Percentiles rank a stretch among this genome's conserved stretches.
phyloP scores from a whole-genome alignment of 2,797 vertebrate species.

The Trachops cirrhosus region DNA sequence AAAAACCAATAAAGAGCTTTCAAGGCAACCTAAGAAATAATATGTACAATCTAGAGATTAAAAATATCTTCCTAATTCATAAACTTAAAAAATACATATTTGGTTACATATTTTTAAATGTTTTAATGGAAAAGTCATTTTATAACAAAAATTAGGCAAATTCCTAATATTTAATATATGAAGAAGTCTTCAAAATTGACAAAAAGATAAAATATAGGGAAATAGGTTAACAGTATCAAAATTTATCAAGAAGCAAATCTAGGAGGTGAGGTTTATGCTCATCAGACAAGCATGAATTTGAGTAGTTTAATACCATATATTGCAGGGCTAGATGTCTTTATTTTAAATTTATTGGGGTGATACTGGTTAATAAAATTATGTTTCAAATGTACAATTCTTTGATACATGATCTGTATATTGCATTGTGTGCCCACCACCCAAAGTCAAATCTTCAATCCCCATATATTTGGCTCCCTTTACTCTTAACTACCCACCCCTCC shows the following conservation, averaged over 20 bases:
- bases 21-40: conserved; percentile 10
- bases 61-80: not conserved
- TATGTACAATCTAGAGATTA: not conserved
- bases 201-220: conserved; percentile 13
- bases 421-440: not conserved
- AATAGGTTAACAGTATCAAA: conserved; percentile 10
- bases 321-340: not conserved
- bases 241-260: conserved; percentile 21
- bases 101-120: not conserved
- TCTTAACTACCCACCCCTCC: not conserved
- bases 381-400: not conserved
- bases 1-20: not conserved
- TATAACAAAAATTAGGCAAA: not conserved
- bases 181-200: not conserved
- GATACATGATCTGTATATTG: not conserved
- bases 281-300: not conserved
- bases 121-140: not conserved
- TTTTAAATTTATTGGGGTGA: not conserved
- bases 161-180: not conserved
- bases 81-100: not conserved
- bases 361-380: not conserved
- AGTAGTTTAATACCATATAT: not conserved
- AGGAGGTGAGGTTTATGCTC: not conserved
- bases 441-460: not conserved
- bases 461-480: not conserved